phyloP scores from a whole-genome alignment of 1,140 invertebrate species.

The Apolygus lucorum region DNA sequence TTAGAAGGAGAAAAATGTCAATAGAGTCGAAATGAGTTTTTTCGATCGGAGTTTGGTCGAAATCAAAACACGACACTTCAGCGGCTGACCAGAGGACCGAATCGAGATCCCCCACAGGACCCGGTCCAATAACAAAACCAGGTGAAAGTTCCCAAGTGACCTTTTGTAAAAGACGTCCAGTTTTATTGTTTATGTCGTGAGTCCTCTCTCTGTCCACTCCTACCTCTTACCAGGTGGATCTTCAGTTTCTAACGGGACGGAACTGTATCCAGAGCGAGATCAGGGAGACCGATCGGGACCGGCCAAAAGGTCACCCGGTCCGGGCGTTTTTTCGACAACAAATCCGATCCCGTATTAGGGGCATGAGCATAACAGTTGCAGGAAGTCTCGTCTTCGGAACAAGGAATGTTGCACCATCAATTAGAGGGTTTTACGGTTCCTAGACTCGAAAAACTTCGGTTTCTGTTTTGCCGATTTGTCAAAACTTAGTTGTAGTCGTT shows the following conservation, averaged over 20 bases:
- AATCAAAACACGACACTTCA: too few species aligned
- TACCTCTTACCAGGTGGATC: neutral
- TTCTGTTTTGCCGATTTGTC: too few species aligned
- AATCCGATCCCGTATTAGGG: neutral
- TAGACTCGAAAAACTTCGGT: too few species aligned
- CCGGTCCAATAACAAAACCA: neutral
- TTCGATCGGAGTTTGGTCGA: too few species aligned
- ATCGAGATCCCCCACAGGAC: too few species aligned
- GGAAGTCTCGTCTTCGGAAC: neutral
- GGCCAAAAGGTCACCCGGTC: neutral
- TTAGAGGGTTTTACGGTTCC: neutral
- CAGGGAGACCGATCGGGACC: neutral
- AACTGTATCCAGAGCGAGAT: neutral
- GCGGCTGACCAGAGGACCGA: too few species aligned
- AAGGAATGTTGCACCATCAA: neutral
- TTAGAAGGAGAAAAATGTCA: too few species aligned
- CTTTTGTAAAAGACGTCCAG: neutral
- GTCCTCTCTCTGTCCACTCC: neutral
- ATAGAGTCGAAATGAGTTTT: too few species aligned
- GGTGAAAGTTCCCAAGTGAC: neutral
- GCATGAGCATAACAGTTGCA: neutral
- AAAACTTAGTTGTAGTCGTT: too few species aligned
- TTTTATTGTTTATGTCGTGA: conserved; percentile 1
- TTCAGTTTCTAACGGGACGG: neutral
- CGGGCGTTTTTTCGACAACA: neutral